Conservation (phyloP, 2,797 vertebrate genomes). For the Sebastolobus altivelis region DNA sequence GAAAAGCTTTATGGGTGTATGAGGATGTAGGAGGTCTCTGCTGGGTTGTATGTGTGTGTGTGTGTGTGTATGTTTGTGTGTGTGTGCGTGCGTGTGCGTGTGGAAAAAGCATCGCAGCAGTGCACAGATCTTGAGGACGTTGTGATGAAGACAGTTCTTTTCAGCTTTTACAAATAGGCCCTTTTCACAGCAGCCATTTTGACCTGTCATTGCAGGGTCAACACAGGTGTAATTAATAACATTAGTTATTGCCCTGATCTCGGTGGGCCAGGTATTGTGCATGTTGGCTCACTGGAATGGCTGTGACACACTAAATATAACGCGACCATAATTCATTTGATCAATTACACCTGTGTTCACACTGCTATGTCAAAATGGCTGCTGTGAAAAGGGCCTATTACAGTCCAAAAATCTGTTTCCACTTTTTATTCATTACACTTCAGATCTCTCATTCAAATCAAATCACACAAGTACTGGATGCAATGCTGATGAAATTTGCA, state of each 20-base stretch:
- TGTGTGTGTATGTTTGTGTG: conserved; percentile 33
- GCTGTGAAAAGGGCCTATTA: not conserved
- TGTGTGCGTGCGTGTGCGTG: conserved; percentile 41
- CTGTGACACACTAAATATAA: not conserved
- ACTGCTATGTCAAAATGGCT: not conserved
- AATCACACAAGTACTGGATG: not conserved
- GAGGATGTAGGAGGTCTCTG: conserved; percentile 77
- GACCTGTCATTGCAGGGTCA: not conserved
- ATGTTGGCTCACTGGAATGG: not conserved
- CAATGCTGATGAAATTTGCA: not conserved
- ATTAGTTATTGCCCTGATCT: not conserved
- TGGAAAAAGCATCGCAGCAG: conserved; percentile 14
- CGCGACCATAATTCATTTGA: not conserved
- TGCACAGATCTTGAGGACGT: not conserved
- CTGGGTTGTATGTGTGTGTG: conserved; percentile 36
- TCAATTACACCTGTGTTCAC: not conserved
- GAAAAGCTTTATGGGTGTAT: conserved; percentile 63
- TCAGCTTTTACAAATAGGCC: not conserved
- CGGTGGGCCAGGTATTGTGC: too few species aligned
- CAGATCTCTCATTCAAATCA: not conserved
- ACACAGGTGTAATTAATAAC: not conserved
- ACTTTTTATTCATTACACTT: not conserved
- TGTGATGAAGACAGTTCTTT: not conserved
- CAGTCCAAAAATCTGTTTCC: not conserved
- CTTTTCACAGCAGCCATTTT: too few species aligned